Evolutionary conservation across 2,797 vertebrate genomes (phyloP).

Genomic region (Microctenopoma stevenorrisi): DNA sequence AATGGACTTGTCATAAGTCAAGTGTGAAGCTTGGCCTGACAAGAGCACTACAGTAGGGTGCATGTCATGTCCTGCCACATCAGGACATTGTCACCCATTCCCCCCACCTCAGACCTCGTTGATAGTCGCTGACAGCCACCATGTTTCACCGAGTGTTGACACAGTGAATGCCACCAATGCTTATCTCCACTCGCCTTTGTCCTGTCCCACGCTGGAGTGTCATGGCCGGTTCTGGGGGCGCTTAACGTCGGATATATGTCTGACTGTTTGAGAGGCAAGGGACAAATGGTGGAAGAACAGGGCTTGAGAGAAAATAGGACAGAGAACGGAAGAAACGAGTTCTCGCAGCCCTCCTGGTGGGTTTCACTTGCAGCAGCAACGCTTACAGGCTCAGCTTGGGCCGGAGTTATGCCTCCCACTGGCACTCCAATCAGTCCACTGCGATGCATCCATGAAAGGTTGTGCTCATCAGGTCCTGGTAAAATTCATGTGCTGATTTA

Average conservation of each 20-base stretch:
- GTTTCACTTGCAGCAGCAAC: constrained; percentile 66
- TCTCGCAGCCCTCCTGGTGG: constrained; percentile 62
- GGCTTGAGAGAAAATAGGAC: constrained; percentile 37
- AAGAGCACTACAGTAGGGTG: constrained; percentile 68
- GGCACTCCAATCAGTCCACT: constrained; percentile 75
- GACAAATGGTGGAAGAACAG: constrained; percentile 47
- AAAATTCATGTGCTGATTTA: constrained; percentile 38
- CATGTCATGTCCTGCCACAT: constrained; percentile 75
- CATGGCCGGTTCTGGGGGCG: constrained; percentile 59
- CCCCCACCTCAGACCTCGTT: constrained; percentile 56
- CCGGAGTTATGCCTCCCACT: constrained; percentile 69
- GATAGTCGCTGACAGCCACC: constrained; percentile 74
- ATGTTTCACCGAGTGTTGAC: constrained; percentile 76
- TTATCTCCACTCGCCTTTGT: constrained; percentile 75
- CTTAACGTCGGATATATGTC: constrained; percentile 68
- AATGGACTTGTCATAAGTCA: constrained; percentile 73
- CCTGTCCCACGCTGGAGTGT: constrained; percentile 62
- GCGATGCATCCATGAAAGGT: constrained; percentile 55
- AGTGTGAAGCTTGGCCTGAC: constrained; percentile 63
- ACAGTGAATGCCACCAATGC: constrained; percentile 70
- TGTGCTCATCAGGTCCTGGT: constrained; percentile 34
- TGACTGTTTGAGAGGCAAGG: constrained; percentile 58
- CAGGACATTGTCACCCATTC: constrained; percentile 60
- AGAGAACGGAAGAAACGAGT: constrained; percentile 35
- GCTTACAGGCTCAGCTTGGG: constrained; percentile 47